These are phyloP conservation scores for Chionodraco myersi DNA, from an alignment of 2,113 vertebrate species.

Conservation along the genomic window DNA sequence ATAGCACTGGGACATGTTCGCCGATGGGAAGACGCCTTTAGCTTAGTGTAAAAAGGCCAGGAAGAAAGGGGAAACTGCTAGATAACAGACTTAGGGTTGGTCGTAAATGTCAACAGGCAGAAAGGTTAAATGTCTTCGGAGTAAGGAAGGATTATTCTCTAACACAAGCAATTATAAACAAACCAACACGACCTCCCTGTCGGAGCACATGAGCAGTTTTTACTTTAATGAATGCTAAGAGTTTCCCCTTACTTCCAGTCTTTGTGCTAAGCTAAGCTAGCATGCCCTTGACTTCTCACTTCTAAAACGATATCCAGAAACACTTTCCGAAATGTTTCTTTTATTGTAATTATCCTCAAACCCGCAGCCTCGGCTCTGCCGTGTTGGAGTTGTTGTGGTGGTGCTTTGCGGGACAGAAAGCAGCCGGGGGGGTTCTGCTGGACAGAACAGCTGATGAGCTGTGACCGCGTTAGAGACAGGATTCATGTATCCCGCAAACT, in stretches of 20 bases:
- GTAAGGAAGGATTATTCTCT: no score
- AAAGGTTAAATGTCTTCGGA: no score
- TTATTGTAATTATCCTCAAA: background rate
- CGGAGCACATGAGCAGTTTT: no score
- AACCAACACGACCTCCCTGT: no score
- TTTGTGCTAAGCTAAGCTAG: background rate
- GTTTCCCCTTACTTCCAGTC: background rate
- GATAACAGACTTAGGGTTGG: no score
- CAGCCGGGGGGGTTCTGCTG: conserved; percentile 18
- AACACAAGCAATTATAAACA: no score
- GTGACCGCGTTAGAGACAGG: conserved; percentile 19
- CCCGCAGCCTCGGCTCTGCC: conserved; percentile 3
- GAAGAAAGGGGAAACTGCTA: background rate
- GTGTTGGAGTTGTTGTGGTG: background rate
- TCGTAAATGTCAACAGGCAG: no score
- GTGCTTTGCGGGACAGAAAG: conserved; percentile 40
- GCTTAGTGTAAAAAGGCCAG: background rate
- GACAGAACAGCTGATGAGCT: conserved; percentile 34
- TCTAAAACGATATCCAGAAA: background rate
- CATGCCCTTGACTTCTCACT: no score
- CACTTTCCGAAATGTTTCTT: background rate
- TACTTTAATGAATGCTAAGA: background rate
- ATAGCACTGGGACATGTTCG: no score
- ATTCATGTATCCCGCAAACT: conserved; percentile 36
- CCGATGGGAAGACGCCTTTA: background rate